A percentile compares a stretch with the other conserved stretches of the same genome.
phyloP scores from a whole-genome alignment of 2,888 invertebrate species.

The Abrostola tripartita region DNA sequence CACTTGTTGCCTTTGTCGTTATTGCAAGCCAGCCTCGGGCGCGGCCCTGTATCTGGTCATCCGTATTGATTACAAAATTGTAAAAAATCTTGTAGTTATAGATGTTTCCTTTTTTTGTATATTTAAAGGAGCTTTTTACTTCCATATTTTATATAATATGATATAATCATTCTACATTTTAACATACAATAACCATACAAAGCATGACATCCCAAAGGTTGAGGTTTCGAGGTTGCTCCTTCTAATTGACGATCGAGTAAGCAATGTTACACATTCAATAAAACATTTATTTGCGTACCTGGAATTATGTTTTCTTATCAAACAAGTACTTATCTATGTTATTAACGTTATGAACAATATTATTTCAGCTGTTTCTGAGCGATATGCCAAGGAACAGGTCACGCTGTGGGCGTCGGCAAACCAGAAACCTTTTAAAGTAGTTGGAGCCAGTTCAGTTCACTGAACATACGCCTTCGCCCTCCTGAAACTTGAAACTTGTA shows the following conservation, averaged over 20 bases:
- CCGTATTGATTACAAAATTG: background rate
- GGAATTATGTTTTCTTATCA: background rate
- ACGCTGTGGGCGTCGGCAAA: constrained; percentile 1
- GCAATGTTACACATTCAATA: too few relatives aligned
- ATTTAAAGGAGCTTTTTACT: too few relatives aligned
- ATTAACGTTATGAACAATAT: background rate
- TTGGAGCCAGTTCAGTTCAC: constrained; percentile 5
- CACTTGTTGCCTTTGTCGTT: background rate
- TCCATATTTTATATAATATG: too few relatives aligned
- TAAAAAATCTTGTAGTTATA: too few relatives aligned
- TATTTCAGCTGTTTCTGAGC: constrained; percentile 13
- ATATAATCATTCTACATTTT: too few relatives aligned
- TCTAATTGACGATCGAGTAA: too few relatives aligned
- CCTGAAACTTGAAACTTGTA: too few relatives aligned
- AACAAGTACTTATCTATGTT: background rate
- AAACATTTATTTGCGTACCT: too few relatives aligned
- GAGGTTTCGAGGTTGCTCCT: too few relatives aligned
- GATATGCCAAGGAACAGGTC: background rate
- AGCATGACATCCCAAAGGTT: too few relatives aligned
- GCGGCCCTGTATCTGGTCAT: background rate
- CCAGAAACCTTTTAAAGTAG: background rate
- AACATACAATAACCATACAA: too few relatives aligned
- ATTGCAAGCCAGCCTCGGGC: constrained; percentile 9
- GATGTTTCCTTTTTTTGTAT: too few relatives aligned
- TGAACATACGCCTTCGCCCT: background rate